A percentile compares a stretch with the other conserved stretches of the same genome.
phyloP scores from a whole-genome alignment of 2,113 vertebrate genomes.

The Terrapene triunguis region DNA sequence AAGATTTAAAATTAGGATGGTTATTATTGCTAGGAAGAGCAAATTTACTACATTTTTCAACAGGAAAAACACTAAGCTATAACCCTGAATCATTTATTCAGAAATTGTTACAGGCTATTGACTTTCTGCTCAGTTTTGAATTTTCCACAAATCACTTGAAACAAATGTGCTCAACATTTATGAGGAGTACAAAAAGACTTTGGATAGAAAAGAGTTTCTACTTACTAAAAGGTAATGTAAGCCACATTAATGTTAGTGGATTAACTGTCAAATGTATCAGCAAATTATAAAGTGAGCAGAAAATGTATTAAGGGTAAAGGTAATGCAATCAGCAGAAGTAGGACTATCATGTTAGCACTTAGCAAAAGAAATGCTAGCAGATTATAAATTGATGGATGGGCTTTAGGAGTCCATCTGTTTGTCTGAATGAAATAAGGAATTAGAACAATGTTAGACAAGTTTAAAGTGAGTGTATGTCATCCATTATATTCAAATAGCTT shows the following conservation, averaged over 20 bases:
- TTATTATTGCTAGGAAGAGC: neutral
- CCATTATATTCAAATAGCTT: neutral
- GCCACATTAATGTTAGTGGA: accelerated
- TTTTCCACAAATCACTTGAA: neutral
- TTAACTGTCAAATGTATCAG: neutral
- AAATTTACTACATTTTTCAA: conserved; percentile 27
- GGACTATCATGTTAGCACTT: neutral
- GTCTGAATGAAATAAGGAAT: neutral
- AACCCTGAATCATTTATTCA: conserved; percentile 3
- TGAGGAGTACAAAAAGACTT: neutral
- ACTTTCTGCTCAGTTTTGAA: neutral
- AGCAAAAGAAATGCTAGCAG: neutral
- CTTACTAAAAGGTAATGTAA: neutral
- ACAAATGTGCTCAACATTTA: neutral
- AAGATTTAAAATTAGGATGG: conserved; percentile 26
- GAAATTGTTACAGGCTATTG: neutral
- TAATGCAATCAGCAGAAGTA: neutral
- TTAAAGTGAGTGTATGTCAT: neutral
- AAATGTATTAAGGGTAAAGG: neutral
- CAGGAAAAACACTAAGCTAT: neutral
- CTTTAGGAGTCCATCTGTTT: conserved; percentile 6
- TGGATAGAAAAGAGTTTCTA: neutral
- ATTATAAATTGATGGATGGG: neutral
- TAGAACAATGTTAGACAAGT: neutral
- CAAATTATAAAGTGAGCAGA: neutral